A percentile compares a stretch with the other conserved stretches of the same genome.
Conservation (phyloP, 2,113 vertebrate genomes). For the Neoarius graeffei region DNA sequence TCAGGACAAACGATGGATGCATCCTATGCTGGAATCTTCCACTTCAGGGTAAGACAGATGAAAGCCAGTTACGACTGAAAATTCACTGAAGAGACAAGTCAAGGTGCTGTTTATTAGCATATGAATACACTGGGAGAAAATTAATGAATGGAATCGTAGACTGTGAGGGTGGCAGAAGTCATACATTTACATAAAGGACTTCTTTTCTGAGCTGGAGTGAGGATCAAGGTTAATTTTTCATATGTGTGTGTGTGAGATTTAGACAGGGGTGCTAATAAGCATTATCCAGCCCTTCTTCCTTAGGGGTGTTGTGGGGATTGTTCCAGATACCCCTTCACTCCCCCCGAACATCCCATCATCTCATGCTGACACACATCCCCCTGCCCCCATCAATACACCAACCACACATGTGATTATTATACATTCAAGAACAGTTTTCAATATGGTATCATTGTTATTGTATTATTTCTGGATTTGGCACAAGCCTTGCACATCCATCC, state of each 20-base stretch:
- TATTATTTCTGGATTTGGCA: background rate
- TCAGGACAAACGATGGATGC: slow-evolving; percentile 67
- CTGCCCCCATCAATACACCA: slow-evolving; percentile 20
- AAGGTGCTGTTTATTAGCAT: background rate
- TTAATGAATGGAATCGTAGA: slow-evolving; percentile 1
- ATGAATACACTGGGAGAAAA: slow-evolving; percentile 1
- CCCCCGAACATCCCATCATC: slow-evolving; percentile 28
- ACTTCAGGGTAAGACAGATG: slow-evolving; percentile 67
- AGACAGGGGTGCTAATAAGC: slow-evolving; percentile 43
- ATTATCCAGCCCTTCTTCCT: slow-evolving; percentile 18
- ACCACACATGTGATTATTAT: slow-evolving; percentile 25
- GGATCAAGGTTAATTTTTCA: slow-evolving; percentile 20
- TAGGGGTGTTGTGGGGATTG: slow-evolving; percentile 35
- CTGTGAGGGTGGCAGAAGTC: background rate
- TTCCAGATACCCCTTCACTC: slow-evolving; percentile 31
- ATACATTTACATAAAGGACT: slow-evolving; percentile 29
- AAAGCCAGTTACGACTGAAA: background rate
- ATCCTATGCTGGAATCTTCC: slow-evolving; percentile 75
- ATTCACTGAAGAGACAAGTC: background rate
- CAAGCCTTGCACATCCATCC: background rate
- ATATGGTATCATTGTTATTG: background rate
- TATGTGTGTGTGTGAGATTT: slow-evolving; percentile 4
- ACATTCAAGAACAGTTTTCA: background rate
- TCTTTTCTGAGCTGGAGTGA: slow-evolving; percentile 7
- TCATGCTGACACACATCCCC: slow-evolving; percentile 40